Conservation (phyloP, 2,797 vertebrate species). For the Poeciliopsis paucimaculata region DNA sequence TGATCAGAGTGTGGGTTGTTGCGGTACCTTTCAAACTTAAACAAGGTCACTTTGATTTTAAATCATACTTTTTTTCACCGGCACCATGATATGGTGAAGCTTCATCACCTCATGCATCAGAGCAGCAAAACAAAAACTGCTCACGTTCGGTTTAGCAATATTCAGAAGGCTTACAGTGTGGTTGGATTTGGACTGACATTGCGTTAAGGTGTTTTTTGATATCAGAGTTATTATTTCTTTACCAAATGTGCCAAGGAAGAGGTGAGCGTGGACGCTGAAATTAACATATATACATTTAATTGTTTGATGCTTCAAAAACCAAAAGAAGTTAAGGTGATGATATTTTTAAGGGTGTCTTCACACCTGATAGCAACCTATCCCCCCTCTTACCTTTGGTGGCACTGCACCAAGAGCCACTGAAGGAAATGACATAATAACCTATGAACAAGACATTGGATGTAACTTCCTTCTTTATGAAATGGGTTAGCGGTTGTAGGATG, state of each 20-base stretch:
- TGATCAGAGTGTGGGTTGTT: constrained; percentile 13
- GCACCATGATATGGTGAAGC: background rate
- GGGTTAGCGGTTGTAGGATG: background rate
- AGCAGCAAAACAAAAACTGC: constrained; percentile 1
- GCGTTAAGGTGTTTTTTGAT: background rate
- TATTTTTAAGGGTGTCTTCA: background rate
- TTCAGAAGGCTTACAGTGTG: background rate
- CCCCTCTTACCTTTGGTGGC: background rate
- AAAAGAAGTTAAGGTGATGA: background rate
- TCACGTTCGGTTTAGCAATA: constrained; percentile 2
- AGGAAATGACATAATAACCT: background rate
- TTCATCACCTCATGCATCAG: constrained; percentile 8
- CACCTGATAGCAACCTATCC: background rate
- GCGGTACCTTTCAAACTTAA: constrained; percentile 2
- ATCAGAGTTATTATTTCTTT: background rate
- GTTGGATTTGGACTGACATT: constrained; percentile 2
- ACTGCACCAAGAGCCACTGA: background rate
- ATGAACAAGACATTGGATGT: background rate
- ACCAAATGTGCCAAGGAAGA: background rate
- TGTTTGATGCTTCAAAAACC: background rate
- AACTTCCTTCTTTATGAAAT: background rate
- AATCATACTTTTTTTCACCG: background rate
- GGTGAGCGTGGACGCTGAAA: background rate
- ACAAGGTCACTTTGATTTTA: background rate
- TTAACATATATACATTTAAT: background rate